Evolutionary conservation across 2,797 vertebrate species (phyloP).

Genomic region (Chromis chromis): DNA sequence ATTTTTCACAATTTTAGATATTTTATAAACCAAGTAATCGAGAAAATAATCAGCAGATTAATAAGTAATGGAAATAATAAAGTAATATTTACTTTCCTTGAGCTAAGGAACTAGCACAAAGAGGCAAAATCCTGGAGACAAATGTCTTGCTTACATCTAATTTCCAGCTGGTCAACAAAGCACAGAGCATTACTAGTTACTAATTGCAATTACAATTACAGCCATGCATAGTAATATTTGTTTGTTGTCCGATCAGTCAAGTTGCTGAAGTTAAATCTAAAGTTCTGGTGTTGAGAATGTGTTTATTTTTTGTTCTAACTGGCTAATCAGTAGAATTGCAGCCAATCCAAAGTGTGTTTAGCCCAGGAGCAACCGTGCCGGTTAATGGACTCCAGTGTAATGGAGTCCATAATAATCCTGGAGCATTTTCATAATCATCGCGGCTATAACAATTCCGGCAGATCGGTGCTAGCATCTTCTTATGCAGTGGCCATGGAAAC

Average conservation of each 20-base stretch:
- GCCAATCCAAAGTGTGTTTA: slow-evolving; percentile 5
- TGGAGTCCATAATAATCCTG: slow-evolving; percentile 34
- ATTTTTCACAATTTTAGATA: background rate
- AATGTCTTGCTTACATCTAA: background rate
- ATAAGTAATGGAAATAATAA: background rate
- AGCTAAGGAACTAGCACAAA: slow-evolving; percentile 1
- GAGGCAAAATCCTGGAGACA: background rate
- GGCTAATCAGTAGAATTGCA: background rate
- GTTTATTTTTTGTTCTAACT: background rate
- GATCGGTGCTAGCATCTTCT: slow-evolving; percentile 57
- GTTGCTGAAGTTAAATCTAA: background rate
- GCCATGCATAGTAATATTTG: background rate
- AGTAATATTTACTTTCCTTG: too few relatives aligned
- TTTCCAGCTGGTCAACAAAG: background rate
- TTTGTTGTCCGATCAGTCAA: background rate
- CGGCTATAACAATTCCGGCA: slow-evolving; percentile 29
- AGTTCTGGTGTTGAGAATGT: background rate
- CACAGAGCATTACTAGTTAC: slow-evolving; percentile 3
- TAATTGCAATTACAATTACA: background rate
- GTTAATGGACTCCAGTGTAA: slow-evolving; percentile 25
- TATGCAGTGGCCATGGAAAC: slow-evolving; percentile 73
- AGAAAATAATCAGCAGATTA: background rate
- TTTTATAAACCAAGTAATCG: background rate
- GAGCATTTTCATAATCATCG: slow-evolving; percentile 22
- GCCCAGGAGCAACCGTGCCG: background rate